Percentiles rank a stretch among this genome's conserved stretches.
These are phyloP conservation scores for Taxidea taxus DNA, from an alignment of 2,113 vertebrate genomes.

Conservation along the genomic window DNA sequence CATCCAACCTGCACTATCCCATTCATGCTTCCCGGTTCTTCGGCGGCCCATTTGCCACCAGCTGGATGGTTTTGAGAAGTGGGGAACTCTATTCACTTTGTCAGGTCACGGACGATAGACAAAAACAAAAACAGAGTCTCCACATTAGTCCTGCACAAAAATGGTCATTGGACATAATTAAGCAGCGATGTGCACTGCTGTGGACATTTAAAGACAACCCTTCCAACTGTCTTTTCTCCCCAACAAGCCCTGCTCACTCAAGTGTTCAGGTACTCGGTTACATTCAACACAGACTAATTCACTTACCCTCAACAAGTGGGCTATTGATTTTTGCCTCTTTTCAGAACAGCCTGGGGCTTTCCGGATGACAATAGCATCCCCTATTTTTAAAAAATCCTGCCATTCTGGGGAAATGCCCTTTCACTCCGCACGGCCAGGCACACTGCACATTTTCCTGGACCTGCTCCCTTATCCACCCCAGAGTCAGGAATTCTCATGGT, in stretches of 20 bases:
- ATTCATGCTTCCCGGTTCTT: not conserved
- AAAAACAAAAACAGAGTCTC: conserved; percentile 56
- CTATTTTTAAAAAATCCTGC: not conserved
- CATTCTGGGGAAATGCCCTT: conserved; percentile 69
- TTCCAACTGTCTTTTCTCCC: conserved; percentile 76
- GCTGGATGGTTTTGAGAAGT: not conserved
- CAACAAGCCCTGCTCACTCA: conserved; percentile 80
- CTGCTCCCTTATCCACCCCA: conserved; percentile 30
- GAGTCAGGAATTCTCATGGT: conserved; percentile 8
- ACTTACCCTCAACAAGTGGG: conserved; percentile 88
- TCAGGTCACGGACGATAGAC: not conserved
- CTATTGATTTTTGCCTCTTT: conserved; percentile 88
- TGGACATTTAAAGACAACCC: conserved; percentile 70
- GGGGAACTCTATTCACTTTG: not conserved
- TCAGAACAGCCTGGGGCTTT: conserved; percentile 84
- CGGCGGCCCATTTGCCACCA: fast-evolving
- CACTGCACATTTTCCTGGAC: conserved; percentile 23
- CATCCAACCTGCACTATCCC: fast-evolving
- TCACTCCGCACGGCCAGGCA: conserved; percentile 18
- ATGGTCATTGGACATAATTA: conserved; percentile 67
- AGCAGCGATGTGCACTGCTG: conserved; percentile 45
- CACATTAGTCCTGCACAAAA: conserved; percentile 51
- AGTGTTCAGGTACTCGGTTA: conserved; percentile 85
- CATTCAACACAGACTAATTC: conserved; percentile 86
- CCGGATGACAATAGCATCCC: conserved; percentile 79